These are phyloP conservation scores for Thalassoma bifasciatum DNA, from an alignment of 2,113 vertebrate species.

Conservation along the genomic window DNA sequence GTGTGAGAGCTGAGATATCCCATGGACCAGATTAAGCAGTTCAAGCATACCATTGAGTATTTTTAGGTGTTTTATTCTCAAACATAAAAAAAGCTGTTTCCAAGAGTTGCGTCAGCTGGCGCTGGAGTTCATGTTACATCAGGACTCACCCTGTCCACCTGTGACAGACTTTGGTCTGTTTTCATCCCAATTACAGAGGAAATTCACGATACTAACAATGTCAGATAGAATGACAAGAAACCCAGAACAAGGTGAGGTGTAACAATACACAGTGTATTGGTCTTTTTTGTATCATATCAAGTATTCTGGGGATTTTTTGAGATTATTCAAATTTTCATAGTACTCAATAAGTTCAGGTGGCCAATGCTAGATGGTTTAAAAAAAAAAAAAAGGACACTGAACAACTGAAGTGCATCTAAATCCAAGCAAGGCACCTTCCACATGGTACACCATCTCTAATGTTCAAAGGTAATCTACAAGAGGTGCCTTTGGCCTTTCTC, in stretches of 20 bases:
- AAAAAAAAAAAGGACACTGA: too few relatives aligned
- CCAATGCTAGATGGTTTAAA: too few relatives aligned
- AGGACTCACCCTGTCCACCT: neutral
- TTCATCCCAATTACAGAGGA: neutral
- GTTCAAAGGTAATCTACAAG: slow-evolving; percentile 39
- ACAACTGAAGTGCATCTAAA: slow-evolving; percentile 4
- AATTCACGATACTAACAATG: neutral
- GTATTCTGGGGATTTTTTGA: slow-evolving; percentile 3
- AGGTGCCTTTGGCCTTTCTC: slow-evolving; percentile 18
- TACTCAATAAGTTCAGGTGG: too few relatives aligned
- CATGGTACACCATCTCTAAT: slow-evolving; percentile 29
- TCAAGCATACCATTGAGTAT: slow-evolving; percentile 3
- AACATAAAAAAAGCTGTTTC: slow-evolving; percentile 37
- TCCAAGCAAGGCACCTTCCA: slow-evolving; percentile 22
- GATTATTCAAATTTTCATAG: neutral
- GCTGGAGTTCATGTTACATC: slow-evolving; percentile 25
- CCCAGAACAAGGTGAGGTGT: too few relatives aligned
- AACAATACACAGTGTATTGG: too few relatives aligned
- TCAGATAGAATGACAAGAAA: neutral
- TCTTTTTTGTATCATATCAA: neutral
- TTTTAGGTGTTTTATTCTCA: slow-evolving; percentile 21
- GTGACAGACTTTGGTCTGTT: slow-evolving; percentile 8
- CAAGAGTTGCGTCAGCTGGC: slow-evolving; percentile 53
- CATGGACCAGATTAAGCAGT: neutral
- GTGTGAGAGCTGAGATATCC: neutral